Evolutionary conservation across 2,113 vertebrate species (phyloP).

Genomic region (Dromaius novaehollandiae): DNA sequence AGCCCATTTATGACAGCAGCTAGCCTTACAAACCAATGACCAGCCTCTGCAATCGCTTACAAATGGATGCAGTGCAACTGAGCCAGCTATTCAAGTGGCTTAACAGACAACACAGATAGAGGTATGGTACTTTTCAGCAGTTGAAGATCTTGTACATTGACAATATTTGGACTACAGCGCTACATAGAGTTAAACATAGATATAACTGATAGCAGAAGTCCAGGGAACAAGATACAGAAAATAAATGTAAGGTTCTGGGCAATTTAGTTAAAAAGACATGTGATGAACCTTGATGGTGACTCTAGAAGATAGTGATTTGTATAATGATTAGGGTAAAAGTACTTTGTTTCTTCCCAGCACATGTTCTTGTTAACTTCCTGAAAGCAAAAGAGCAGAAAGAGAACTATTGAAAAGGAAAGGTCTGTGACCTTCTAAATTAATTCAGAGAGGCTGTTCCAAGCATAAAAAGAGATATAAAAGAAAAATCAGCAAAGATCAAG

Average conservation of each 20-base stretch:
- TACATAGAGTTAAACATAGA: background rate
- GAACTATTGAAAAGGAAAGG: background rate
- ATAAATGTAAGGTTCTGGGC: accelerated
- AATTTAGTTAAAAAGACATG: background rate
- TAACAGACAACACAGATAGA: background rate
- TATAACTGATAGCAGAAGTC: background rate
- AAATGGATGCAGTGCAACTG: background rate
- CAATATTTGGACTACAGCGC: background rate
- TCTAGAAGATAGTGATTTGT: background rate
- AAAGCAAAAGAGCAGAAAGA: background rate
- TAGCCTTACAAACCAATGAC: background rate
- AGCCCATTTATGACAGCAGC: background rate
- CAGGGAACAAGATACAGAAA: background rate
- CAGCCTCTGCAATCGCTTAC: background rate
- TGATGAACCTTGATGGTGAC: background rate
- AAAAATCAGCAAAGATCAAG: background rate
- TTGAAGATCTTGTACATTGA: background rate
- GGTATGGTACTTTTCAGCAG: background rate
- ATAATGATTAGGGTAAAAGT: background rate
- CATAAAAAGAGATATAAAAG: background rate
- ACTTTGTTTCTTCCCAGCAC: background rate
- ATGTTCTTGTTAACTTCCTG: background rate
- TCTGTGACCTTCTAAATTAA: background rate
- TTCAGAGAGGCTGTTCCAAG: background rate
- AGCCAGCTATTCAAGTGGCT: background rate